phyloP scores from a whole-genome alignment of 2,113 vertebrate genomes.

The Passer montanus region DNA sequence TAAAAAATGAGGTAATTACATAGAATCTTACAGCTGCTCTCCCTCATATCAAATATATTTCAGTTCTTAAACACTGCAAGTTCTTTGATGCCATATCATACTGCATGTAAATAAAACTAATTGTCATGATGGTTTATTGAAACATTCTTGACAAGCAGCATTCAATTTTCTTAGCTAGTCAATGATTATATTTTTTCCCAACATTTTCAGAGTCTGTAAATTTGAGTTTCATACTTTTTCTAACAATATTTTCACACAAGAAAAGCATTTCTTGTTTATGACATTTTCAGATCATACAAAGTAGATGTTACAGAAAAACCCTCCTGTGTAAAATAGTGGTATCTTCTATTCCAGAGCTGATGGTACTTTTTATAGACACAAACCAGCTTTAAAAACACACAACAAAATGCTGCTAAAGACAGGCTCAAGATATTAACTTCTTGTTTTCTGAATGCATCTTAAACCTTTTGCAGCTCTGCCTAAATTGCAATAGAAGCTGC shows the following conservation, averaged over 20 bases:
- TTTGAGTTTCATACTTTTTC: background rate
- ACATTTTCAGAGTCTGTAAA: background rate
- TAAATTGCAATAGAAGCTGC: background rate
- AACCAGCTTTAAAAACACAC: background rate
- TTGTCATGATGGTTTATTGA: conserved; percentile 22
- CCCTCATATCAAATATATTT: conserved; percentile 18
- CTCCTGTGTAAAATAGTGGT: background rate
- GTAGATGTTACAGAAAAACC: background rate
- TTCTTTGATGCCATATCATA: background rate
- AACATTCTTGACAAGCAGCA: background rate
- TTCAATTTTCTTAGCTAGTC: background rate
- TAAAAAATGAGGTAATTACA: conserved; percentile 40
- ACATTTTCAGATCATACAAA: background rate
- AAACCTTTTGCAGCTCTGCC: conserved; percentile 13
- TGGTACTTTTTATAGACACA: background rate
- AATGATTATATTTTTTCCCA: background rate
- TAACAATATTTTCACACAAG: background rate
- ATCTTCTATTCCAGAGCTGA: background rate
- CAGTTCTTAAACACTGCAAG: background rate
- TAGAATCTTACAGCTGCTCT: background rate
- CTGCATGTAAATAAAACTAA: conserved; percentile 49
- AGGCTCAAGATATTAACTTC: background rate
- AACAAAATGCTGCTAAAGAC: background rate
- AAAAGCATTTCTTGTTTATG: background rate
- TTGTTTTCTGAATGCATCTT: background rate